Evolutionary conservation across 2,797 vertebrate genomes (phyloP).

Genomic region (Ispidina lecontei): DNA sequence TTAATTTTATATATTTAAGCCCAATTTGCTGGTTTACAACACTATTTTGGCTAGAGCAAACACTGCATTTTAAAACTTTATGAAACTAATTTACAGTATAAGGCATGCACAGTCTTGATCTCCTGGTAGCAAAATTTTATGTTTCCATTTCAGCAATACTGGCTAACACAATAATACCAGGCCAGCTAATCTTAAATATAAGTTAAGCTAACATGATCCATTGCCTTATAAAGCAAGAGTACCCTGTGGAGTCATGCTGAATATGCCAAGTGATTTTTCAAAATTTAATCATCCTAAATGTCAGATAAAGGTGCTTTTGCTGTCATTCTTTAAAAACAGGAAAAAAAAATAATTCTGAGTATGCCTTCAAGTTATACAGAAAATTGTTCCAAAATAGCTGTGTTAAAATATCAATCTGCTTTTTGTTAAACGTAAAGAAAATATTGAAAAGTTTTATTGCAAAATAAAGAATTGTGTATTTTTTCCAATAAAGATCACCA

Average conservation of each 20-base stretch:
- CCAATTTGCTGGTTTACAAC: slow-evolving; percentile 34
- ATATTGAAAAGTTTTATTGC: not conserved
- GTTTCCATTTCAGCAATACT: slow-evolving; percentile 78
- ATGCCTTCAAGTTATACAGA: slow-evolving; percentile 67
- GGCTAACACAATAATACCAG: slow-evolving; percentile 81
- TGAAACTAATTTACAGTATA: slow-evolving; percentile 76
- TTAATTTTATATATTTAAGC: slow-evolving; percentile 68
- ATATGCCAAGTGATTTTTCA: slow-evolving; percentile 84
- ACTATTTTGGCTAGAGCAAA: slow-evolving; percentile 49
- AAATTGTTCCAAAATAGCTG: slow-evolving; percentile 50
- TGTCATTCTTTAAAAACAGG: slow-evolving; percentile 85
- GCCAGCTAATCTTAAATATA: slow-evolving; percentile 80
- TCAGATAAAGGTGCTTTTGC: slow-evolving; percentile 87
- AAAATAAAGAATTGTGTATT: slow-evolving; percentile 37
- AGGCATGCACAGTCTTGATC: slow-evolving; percentile 74
- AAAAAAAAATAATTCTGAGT: slow-evolving; percentile 24
- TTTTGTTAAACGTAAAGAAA: slow-evolving; percentile 28
- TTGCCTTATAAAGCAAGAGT: slow-evolving; percentile 79
- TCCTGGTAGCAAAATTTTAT: slow-evolving; percentile 78
- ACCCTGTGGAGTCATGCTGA: slow-evolving; percentile 80
- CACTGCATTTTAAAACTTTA: slow-evolving; percentile 75
- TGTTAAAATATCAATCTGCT: slow-evolving; percentile 65
- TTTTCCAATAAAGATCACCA: not conserved
- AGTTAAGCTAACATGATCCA: slow-evolving; percentile 84
- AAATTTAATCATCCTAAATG: slow-evolving; percentile 90